A percentile compares a stretch with the other conserved stretches of the same genome.
Evolutionary conservation across 2,888 invertebrate genomes (phyloP).

Genomic region (Entomobrya proxima): DNA sequence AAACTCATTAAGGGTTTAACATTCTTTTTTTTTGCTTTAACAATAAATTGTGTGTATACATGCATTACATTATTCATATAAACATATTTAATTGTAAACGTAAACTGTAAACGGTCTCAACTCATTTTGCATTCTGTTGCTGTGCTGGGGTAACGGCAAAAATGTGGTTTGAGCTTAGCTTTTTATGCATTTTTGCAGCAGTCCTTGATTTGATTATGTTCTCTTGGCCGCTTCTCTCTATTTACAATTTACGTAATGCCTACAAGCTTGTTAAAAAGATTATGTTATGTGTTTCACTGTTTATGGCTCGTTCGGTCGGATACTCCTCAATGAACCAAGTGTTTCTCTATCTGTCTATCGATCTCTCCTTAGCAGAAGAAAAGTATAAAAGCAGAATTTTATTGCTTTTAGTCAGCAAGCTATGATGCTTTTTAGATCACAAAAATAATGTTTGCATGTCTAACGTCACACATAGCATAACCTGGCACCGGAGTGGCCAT

Average conservation of each 20-base stretch:
- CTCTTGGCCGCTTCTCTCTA: background rate
- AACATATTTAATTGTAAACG: constrained; percentile 19
- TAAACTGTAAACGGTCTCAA: constrained; percentile 9
- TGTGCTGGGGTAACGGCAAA: background rate
- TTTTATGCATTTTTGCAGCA: constrained; percentile 58
- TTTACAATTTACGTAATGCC: background rate
- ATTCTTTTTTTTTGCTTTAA: background rate
- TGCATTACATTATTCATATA: background rate
- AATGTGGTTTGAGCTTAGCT: constrained; percentile 26
- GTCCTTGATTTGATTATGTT: constrained; percentile 55
- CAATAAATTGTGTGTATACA: background rate
- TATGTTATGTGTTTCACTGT: background rate
- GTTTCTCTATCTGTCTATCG: constrained; percentile 18
- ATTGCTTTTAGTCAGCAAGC: constrained; percentile 35
- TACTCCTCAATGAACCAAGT: constrained; percentile 40
- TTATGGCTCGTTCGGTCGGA: constrained; percentile 12
- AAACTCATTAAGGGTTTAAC: constrained; percentile 40
- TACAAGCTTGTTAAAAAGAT: constrained; percentile 49
- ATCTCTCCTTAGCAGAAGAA: background rate
- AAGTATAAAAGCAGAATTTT: constrained; percentile 32
- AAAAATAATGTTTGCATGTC: background rate
- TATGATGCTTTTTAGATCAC: background rate
- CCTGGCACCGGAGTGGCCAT: constrained; percentile 10
- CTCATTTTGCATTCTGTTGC: background rate
- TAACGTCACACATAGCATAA: background rate